Base-by-base conservation (phyloP, 1,140 invertebrate species). In the Oppia nitens region DNA sequence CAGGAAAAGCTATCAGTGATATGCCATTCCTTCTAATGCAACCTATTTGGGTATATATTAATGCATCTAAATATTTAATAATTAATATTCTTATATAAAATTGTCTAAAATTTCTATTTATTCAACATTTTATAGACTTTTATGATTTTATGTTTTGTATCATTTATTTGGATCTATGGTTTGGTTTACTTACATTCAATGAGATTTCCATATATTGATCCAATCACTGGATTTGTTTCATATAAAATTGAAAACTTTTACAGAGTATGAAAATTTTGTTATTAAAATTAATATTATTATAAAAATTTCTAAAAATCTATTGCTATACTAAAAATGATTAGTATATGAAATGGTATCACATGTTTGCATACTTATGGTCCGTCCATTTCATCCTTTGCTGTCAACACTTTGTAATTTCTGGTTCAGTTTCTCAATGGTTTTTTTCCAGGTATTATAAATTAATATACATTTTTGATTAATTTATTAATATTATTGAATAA, bases 21-120 rank as follows among this genome's bases (percentile, higher is more conserved):
- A 83, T 86, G 77, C 84, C 85, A 2, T 67, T 78, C 2, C 68
- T 87, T n/a, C 70, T 87, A 20, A 65, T 85, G n/a, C 81, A 85
- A 71, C 84, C 85, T 12, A 59, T 86, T 56, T 76, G 80, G 69
- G 81, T 83, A 74, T 73, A 26, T 59, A 9, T 14, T 25, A 57
- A 25, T 25, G 9, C 17, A 27, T 60, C 4, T 29, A 58, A 62
- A 47, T 58, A 2, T n/a, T 25, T 25, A 20, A 26, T 17, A 40
- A 40, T 17, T 40, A 40, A 40, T 40, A 9, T 40, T 40, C 6
- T 17, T 40, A 14, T 1, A 20, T 47, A 0, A 47, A 53, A 25
- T 47, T n/a, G 47, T n/a, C n/a, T n/a, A 47, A 47, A 47, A 47
- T 21, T 21, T 3, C 47, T 21, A 47, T 47, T 14, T 47, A 12